Base-by-base conservation (phyloP, 1,140 invertebrate genomes). In the Eriocheir sinensis region DNA sequence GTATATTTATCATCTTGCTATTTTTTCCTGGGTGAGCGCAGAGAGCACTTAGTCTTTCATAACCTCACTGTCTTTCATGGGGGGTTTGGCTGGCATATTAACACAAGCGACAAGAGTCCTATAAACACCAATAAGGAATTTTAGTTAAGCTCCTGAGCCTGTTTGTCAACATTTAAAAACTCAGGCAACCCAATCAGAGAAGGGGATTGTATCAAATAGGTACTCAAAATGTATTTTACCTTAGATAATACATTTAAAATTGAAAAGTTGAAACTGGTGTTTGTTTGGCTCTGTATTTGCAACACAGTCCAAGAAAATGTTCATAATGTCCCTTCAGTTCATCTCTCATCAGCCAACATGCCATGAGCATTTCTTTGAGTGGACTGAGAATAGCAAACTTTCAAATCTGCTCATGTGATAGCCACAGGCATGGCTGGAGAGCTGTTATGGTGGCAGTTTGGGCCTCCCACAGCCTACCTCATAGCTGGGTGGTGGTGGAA, bases 31-130 rank as follows among this genome's bases (percentile, higher is more conserved):
- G 89, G 80, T 91, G 94, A 92, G 80, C 41, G 81, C 79, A 88
- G 90, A 94, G 94, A 94, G 94, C 94, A 94, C 94, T 94, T 94
- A 60, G 94, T 94, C 94, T 94, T 94, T 94, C 94, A 94, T 94
- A 94, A 94, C 94, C 94, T 94, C 94, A 94, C 89, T 91, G 94
- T 94, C 94, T 94, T 94, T 94, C 94, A 94, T 94, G 90, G 94
- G 94, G 93, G 94, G 94, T 91, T 34, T 91, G 94, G 94, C 94
- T 92, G 94, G 94, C 90, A 94, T 91, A 30, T 91, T 94, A 90
- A 94, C 94, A 94, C 94, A 94, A 94, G 89, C 89, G 90, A 90
- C 88, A 48, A 32, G 93, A 94, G 93, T 80, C 53, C 34, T 44
- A 90, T 53, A 94, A 94, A 94, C 93, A 94, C 60, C 86, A 81